Evolutionary conservation across 2,888 invertebrate genomes (phyloP), one percentile per base, ranked within the genome.

Genomic region (Clitarchus hookeri): DNA sequence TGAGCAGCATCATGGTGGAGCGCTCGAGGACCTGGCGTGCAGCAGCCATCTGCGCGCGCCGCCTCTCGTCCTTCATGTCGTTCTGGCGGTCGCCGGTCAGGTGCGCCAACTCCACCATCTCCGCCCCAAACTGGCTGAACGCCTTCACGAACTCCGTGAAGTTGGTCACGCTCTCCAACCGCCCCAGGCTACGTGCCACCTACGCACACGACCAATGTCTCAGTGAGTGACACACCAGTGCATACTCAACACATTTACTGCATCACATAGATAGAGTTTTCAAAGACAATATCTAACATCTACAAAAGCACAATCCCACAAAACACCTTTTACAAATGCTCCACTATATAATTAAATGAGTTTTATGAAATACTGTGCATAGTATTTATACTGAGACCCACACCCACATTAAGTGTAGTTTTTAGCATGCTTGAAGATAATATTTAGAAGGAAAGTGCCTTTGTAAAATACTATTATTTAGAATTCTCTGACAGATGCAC

Each of bases 51-150:
- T 99, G 99, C 23, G 99, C 98, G 90, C 98, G 93, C 89, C 99
- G 93, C 89, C 98, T 94, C 91, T 99, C 99, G 92, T 98, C 98
- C 90, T 97, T 96, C 86, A 97, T 93, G 91, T 97, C 98, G 90
- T 97, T 98, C 91, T 95, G 95, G 89, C 95, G 91, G 90, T 95
- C 95, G 25, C 95, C 98, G 27, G 98, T 98, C 87, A 99, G 94
- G 91, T 99, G 97, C 44, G 99, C 99, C 89, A 99, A 93, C 91
- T 99, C 99, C 88, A 99, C 98, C 99, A 99, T 99, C 91, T 99
- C 98, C 36, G 96, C 96, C 79, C 99, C 99, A 91, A 99, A 99
- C 91, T 98, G 98, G 89, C 98, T 98, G 93, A 99, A 99, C 36
- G 98, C 98, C 91, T 98, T 97, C 86, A 99, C 99, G 92, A 99